A percentile compares a stretch with the other conserved stretches of the same genome.
Evolutionary conservation across 2,888 invertebrate species (phyloP).

Genomic region (Macrophya annulata): DNA sequence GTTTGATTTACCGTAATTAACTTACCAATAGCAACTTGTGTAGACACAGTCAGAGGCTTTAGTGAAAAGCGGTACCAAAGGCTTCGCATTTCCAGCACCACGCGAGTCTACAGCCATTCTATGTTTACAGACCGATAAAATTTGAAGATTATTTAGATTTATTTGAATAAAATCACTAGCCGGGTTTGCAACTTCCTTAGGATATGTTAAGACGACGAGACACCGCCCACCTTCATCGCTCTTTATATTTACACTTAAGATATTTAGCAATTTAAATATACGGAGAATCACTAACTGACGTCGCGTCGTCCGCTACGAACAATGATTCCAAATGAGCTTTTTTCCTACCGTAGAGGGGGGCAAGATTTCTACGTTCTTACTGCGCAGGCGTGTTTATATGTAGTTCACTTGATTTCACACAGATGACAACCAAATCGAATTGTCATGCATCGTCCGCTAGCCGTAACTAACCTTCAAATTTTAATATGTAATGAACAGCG

Average conservation of each 20-base stretch:
- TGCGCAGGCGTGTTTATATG: not conserved
- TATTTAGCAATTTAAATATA: not conserved
- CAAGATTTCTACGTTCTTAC: not conserved
- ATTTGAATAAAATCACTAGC: not conserved
- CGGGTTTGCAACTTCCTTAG: not conserved
- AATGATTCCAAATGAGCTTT: not conserved
- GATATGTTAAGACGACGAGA: not conserved
- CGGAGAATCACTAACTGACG: no score
- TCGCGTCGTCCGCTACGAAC: slow-evolving; percentile 36
- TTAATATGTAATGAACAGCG: not conserved
- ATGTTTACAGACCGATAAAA: slow-evolving; percentile 63
- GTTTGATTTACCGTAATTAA: slow-evolving; percentile 58
- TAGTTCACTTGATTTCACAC: not conserved
- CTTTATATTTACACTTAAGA: not conserved
- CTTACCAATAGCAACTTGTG: slow-evolving; percentile 94
- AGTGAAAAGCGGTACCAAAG: slow-evolving; percentile 83
- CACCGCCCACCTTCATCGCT: not conserved
- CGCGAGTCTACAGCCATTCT: slow-evolving; percentile 76
- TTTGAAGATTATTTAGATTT: not conserved
- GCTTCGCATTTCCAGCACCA: slow-evolving; percentile 74
- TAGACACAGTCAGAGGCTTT: slow-evolving; percentile 91
- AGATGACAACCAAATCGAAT: not conserved
- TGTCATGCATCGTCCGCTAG: not conserved
- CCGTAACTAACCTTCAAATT: not conserved
- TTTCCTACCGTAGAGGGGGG: not conserved